Evolutionary conservation across 1,140 invertebrate species (phyloP).

Genomic region (Dinoponera quadriceps): DNA sequence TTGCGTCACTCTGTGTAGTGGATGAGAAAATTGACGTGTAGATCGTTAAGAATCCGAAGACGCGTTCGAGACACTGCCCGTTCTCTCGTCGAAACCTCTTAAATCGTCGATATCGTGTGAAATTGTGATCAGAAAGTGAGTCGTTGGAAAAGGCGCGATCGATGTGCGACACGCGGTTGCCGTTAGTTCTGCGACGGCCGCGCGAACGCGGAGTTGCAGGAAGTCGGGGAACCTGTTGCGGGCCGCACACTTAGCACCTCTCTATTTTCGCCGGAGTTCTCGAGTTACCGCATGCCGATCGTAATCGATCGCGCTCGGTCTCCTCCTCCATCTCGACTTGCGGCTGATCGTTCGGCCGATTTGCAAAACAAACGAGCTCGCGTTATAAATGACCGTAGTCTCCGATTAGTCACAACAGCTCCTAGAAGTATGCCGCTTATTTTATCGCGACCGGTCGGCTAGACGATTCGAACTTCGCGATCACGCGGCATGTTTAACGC

Average conservation of each 20-base stretch:
- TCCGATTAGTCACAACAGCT: conserved; percentile 53
- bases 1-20: too few relatives aligned
- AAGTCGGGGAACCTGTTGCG: conserved; percentile 67
- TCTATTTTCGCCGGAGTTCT: conserved; percentile 64
- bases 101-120: too few relatives aligned
- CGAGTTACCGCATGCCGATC: conserved; percentile 64
- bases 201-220: not conserved
- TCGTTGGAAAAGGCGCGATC: not conserved
- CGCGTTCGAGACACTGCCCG: too few relatives aligned
- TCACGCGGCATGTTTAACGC: too few relatives aligned
- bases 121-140: too few relatives aligned
- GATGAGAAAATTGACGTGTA: too few relatives aligned
- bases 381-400: conserved; percentile 41
- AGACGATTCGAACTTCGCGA: too few relatives aligned
- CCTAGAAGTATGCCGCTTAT: not conserved
- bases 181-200: conserved; percentile 7
- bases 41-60: too few relatives aligned
- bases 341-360: conserved; percentile 24
- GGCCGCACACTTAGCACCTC: conserved; percentile 56
- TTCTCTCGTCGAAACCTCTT: too few relatives aligned
- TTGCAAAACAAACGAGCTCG: conserved; percentile 42
- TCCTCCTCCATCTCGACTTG: not conserved
- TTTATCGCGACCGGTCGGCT: not conserved
- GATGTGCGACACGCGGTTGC: conserved; percentile 15
- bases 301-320: conserved; percentile 59